phyloP scores from a whole-genome alignment of 2,113 vertebrate species.

The Menura novaehollandiae region DNA sequence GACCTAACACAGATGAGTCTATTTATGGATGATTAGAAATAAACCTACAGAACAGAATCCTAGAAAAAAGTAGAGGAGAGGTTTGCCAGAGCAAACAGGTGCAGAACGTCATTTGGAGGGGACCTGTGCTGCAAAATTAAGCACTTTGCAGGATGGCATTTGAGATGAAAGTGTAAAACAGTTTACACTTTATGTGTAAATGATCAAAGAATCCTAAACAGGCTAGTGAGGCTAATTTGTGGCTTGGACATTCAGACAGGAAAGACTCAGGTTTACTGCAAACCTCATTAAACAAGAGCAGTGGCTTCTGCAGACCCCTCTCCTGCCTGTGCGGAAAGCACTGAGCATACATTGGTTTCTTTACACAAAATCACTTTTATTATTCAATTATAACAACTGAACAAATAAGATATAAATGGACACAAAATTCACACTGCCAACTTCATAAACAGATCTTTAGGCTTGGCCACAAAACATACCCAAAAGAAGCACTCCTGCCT shows the following conservation, averaged over 20 bases:
- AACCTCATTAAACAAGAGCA: background rate
- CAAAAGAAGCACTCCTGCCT: background rate
- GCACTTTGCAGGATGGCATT: background rate
- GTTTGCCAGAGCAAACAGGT: background rate
- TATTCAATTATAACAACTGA: background rate
- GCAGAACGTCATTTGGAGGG: background rate
- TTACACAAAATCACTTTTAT: background rate
- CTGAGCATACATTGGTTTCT: background rate
- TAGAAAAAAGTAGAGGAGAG: background rate
- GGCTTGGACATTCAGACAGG: background rate
- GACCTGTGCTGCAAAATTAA: background rate
- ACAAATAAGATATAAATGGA: background rate
- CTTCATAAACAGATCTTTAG: background rate
- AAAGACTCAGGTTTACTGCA: background rate
- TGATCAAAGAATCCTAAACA: background rate
- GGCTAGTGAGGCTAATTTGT: background rate
- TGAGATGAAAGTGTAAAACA: background rate
- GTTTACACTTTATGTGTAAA: background rate
- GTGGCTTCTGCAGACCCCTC: background rate
- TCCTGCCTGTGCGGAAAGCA: background rate
- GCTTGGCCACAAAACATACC: background rate
- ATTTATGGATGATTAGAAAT: constrained; percentile 59
- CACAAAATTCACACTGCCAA: background rate
- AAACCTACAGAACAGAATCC: constrained; percentile 8
- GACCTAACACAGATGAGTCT: constrained; percentile 54